phyloP scores from a whole-genome alignment of 2,888 invertebrate species.

The Seira musarum region DNA sequence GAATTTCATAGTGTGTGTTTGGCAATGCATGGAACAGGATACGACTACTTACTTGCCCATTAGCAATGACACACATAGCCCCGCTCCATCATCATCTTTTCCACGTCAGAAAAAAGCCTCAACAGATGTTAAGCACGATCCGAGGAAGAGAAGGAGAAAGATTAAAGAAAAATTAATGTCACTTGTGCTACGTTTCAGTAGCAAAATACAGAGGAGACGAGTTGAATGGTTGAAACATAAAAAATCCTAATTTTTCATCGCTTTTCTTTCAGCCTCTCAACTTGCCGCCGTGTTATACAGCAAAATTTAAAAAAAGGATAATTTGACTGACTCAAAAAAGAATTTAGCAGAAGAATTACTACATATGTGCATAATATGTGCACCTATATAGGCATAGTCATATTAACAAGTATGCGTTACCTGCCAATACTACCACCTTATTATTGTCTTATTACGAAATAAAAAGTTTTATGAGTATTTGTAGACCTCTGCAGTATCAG shows the following conservation, averaged over 20 bases:
- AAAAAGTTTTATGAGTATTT: no score
- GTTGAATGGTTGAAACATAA: slow-evolving; percentile 7
- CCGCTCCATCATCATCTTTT: slow-evolving; percentile 21
- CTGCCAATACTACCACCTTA: no score
- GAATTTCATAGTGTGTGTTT: background rate
- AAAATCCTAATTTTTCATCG: slow-evolving; percentile 24
- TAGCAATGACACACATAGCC: slow-evolving; percentile 30
- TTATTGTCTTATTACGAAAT: no score
- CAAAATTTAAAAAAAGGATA: no score
- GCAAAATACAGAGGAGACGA: slow-evolving; percentile 32
- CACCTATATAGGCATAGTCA: no score
- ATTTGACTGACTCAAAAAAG: no score
- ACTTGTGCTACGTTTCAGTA: slow-evolving; percentile 55
- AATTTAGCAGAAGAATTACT: no score
- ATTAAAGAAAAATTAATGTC: slow-evolving; percentile 58
- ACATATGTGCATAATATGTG: no score
- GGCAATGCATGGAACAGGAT: background rate
- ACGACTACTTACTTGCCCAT: slow-evolving; percentile 22
- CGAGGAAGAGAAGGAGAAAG: slow-evolving; percentile 28
- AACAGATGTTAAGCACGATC: slow-evolving; percentile 40
- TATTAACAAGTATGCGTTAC: no score
- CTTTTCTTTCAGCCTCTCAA: background rate
- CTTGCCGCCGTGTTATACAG: background rate
- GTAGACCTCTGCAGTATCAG: no score
- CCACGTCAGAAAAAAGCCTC: slow-evolving; percentile 2